Evolutionary conservation across 2,113 vertebrate genomes (phyloP).

Genomic region (Actenoides hombroni): DNA sequence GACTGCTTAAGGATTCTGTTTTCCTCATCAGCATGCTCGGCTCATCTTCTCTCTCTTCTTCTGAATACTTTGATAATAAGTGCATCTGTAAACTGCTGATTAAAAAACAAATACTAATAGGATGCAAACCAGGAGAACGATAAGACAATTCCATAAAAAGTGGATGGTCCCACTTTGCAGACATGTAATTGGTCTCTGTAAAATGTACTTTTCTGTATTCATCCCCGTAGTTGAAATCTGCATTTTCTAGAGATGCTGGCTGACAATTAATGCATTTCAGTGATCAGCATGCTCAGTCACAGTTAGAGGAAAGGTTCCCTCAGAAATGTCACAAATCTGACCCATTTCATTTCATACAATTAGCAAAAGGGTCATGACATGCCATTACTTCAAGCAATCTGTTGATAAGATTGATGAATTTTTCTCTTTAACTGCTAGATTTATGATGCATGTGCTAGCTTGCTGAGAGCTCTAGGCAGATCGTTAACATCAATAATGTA

Average conservation of each 20-base stretch:
- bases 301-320: background rate
- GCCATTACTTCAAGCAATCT: background rate
- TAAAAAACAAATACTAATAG: background rate
- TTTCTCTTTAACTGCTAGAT: background rate
- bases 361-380: background rate
- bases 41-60: background rate
- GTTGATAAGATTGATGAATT: conserved; percentile 17
- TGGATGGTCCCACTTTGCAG: background rate
- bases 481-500: conserved; percentile 5
- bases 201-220: background rate
- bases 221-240: background rate
- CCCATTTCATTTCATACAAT: background rate
- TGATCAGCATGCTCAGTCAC: background rate
- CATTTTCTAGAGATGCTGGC: background rate
- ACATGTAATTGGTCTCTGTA: background rate
- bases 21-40: background rate
- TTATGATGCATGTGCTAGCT: background rate
- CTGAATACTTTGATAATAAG: background rate
- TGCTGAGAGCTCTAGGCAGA: conserved; percentile 8
- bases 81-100: background rate
- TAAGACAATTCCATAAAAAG: background rate
- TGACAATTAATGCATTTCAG: background rate
- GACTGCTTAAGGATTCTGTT: conserved; percentile 16
- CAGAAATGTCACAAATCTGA: background rate
- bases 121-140: background rate